phyloP scores from a whole-genome alignment of 2,888 invertebrate genomes.

The Latheticus oryzae region DNA sequence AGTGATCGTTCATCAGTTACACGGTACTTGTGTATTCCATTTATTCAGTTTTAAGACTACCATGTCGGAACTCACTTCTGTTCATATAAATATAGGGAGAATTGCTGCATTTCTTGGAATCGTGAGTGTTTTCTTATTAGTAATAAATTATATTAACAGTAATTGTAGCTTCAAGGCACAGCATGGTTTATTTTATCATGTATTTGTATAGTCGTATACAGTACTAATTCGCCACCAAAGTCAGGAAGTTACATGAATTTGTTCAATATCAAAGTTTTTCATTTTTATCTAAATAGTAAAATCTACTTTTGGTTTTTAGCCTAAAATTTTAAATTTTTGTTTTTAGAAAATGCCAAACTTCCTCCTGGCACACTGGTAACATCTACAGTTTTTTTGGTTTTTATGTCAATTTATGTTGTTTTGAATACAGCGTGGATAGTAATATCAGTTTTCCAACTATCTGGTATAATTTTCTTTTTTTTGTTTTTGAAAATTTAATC shows the following conservation, averaged over 20 bases:
- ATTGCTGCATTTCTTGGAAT: conserved; percentile 13
- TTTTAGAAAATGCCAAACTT: conserved; percentile 8
- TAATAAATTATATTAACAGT: neutral
- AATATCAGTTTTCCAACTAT: conserved; percentile 3
- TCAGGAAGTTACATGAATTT: neutral
- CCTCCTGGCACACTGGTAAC: conserved; percentile 1
- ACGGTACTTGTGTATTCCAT: no score
- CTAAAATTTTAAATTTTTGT: neutral
- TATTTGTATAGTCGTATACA: conserved; percentile 8
- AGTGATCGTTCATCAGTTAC: no score
- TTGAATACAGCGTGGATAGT: conserved; percentile 11
- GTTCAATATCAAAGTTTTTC: neutral
- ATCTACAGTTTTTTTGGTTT: conserved; percentile 4
- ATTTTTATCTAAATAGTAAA: conserved; percentile 14
- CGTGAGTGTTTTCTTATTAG: conserved; percentile 9
- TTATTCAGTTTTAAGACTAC: no score
- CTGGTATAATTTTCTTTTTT: conserved; percentile 1
- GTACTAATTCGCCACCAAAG: neutral
- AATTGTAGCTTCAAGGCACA: conserved; percentile 9
- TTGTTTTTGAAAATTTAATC: neutral
- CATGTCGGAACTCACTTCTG: conserved; percentile 1
- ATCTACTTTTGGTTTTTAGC: no score
- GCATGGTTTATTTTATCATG: conserved; percentile 12
- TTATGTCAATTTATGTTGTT: conserved; percentile 7
- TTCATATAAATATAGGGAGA: conserved; percentile 10